Evolutionary conservation across 1,140 invertebrate genomes (phyloP), one percentile per base, ranked within the genome.

Genomic region (Cylas formicarius): DNA sequence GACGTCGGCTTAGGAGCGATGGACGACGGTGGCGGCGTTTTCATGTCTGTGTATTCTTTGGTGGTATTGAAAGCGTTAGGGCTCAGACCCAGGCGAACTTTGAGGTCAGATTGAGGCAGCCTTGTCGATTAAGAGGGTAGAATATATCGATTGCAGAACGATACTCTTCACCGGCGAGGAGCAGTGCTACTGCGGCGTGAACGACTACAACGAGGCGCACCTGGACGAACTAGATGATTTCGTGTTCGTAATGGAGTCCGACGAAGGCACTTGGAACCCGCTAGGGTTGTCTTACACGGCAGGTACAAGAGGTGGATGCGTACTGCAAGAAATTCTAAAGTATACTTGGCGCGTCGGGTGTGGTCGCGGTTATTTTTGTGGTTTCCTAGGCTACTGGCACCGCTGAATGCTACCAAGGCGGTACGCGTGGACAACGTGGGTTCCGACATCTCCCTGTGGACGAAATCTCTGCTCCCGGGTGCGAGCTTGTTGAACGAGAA

Each of bases 111-210:
- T 26, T 10, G 5, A 2, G 14, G 21, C 16, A 27, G 5, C 29
- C n/a, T 9, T 37, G n/a, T 37, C 6, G 10, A 9, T 42, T 42
- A 34, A 2, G 11, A 34, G 4, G 2, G 4, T 11, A 31, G 5
- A 31, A 4, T 35, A 14, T 33, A 26, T 40, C 20, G 20, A 26
- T 54, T 53, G 31, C 61, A 75, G 87, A 58, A 67, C 79, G 22
- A 80, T 91, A 40, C 72, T 92, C 54, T 92, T 84, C 83, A 90
- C 87, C 5, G 78, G 73, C 0, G 87, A 91, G 72, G 88, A 91
- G 66, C 57, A 76, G 34, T 85, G 85, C 22, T 66, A 77, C 1
- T 52, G 77, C 33, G 86, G 86, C 22, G 81, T 79, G 1, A 36
- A 63, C 34, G 71, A 70, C 1, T 90, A 89, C 58, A 72, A 75